These are phyloP conservation scores for Cabera pusaria DNA, from an alignment of 2,888 invertebrate species.

Conservation along the genomic window DNA sequence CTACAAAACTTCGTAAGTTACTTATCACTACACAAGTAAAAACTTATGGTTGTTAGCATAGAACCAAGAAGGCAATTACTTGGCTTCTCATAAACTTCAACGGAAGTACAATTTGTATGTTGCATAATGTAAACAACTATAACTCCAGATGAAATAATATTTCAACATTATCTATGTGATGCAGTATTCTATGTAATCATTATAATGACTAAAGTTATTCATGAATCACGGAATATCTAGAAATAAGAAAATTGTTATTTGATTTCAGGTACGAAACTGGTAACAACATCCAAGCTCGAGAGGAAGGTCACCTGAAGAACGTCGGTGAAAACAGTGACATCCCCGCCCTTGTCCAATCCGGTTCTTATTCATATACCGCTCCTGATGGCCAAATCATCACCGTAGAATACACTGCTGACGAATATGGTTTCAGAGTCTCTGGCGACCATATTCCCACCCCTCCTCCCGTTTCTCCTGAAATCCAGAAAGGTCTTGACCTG, in stretches of 20 bases:
- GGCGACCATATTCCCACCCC: slow-evolving; percentile 94
- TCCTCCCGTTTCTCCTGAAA: slow-evolving; percentile 92
- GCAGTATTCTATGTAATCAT: too few species aligned
- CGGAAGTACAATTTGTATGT: slow-evolving; percentile 15
- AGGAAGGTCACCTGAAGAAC: slow-evolving; percentile 89
- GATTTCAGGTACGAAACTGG: slow-evolving; percentile 90
- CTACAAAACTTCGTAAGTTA: slow-evolving; percentile 89
- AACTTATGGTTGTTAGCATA: not conserved
- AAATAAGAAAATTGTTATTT: too few species aligned
- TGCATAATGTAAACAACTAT: slow-evolving; percentile 12
- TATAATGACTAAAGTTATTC: too few species aligned
- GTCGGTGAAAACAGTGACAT: slow-evolving; percentile 85
- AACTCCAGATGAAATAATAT: slow-evolving; percentile 4
- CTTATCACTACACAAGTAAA: not conserved
- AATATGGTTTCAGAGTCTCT: slow-evolving; percentile 90
- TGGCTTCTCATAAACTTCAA: slow-evolving; percentile 3
- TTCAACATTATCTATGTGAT: slow-evolving; percentile 5
- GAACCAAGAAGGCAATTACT: slow-evolving; percentile 1
- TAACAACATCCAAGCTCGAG: slow-evolving; percentile 91
- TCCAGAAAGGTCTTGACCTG: slow-evolving; percentile 93
- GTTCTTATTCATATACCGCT: slow-evolving; percentile 90
- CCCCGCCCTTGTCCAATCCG: slow-evolving; percentile 88
- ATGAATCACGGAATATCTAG: not conserved
- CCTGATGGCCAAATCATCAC: slow-evolving; percentile 90
- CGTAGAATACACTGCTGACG: slow-evolving; percentile 91